These are phyloP conservation scores for Polydrusus cervinus DNA, from an alignment of 2,888 invertebrate genomes.

Conservation along the genomic window DNA sequence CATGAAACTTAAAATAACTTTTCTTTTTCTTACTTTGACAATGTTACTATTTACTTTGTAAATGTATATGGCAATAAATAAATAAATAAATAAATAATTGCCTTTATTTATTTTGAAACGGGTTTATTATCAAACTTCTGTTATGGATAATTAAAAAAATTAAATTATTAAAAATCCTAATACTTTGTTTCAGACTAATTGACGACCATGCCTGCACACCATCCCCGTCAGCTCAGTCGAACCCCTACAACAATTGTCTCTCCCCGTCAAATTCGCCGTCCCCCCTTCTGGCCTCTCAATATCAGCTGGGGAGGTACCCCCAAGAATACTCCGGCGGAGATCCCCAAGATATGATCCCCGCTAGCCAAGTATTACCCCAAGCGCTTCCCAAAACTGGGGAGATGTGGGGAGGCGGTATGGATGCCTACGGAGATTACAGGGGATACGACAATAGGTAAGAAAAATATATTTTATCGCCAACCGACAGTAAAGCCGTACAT, in stretches of 20 bases:
- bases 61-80: too few relatives aligned
- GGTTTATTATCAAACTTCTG: too few relatives aligned
- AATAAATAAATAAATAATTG: too few relatives aligned
- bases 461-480: background rate
- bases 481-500: too few relatives aligned
- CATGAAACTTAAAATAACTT: too few relatives aligned
- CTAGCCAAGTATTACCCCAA: constrained; percentile 68
- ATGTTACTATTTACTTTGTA: too few relatives aligned
- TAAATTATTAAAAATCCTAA: too few relatives aligned
- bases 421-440: constrained; percentile 64
- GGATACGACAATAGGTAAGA: constrained; percentile 62
- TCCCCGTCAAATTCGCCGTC: constrained; percentile 70
- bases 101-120: too few relatives aligned
- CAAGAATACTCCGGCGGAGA: constrained; percentile 66
- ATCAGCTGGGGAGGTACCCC: constrained; percentile 66
- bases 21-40: too few relatives aligned
- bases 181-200: constrained; percentile 66
- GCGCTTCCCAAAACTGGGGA: constrained; percentile 66
- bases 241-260: constrained; percentile 63
- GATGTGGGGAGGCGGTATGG: constrained; percentile 66
- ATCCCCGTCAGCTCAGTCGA: constrained; percentile 68
- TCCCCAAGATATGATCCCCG: constrained; percentile 66
- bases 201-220: constrained; percentile 70
- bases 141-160: too few relatives aligned
- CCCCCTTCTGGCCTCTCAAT: constrained; percentile 67